Evolutionary conservation across 2,797 vertebrate genomes (phyloP).

Genomic region (Erethizon dorsatum): DNA sequence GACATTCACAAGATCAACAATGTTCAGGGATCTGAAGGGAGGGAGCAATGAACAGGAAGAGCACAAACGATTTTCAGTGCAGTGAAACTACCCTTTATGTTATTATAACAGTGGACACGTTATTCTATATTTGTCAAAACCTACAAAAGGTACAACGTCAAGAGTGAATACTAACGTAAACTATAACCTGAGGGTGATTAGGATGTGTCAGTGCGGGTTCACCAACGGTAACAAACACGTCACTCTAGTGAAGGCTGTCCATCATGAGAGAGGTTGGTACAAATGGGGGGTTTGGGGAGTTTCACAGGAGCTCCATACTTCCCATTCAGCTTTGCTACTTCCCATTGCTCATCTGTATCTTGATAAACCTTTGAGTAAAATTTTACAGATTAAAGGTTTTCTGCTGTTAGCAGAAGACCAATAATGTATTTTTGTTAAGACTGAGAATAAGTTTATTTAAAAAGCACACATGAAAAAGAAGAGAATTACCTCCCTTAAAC

Average conservation of each 20-base stretch:
- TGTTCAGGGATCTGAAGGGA: not conserved
- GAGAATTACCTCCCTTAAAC: not conserved
- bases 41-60: not conserved
- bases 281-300: not conserved
- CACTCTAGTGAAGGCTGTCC: not conserved
- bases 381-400: not conserved
- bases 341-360: not conserved
- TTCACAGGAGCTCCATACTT: not conserved
- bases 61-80: not conserved
- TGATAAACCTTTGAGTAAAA: not conserved
- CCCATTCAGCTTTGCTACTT: not conserved
- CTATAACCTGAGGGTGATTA: no score
- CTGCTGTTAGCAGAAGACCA: not conserved
- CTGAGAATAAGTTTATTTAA: not conserved
- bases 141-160: no score
- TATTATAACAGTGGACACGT: not conserved
- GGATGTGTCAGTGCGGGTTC: no score
- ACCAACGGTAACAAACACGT: no score
- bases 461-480: not conserved
- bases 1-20: not conserved
- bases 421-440: not conserved
- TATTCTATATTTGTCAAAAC: not conserved
- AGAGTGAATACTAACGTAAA: no score
- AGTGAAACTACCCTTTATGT: not conserved
- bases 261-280: not conserved